Percentiles rank a stretch among this genome's conserved stretches.
phyloP scores from a whole-genome alignment of 2,113 vertebrate species.

The Rhinichthys klamathensis region DNA sequence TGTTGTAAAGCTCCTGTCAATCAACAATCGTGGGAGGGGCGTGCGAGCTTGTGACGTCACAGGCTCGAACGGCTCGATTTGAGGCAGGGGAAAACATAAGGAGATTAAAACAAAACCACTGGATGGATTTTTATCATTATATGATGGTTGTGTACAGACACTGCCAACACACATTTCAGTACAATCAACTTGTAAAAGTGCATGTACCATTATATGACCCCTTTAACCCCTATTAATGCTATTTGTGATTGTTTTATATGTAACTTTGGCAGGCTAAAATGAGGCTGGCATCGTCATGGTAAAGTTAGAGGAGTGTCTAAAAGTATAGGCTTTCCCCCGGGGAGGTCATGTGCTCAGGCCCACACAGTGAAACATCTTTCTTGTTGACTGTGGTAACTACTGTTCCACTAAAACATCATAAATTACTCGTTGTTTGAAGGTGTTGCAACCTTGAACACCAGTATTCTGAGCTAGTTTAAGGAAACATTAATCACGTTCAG shows the following conservation, averaged over 20 bases:
- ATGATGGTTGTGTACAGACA: too few species aligned
- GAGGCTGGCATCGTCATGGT: constrained; percentile 14
- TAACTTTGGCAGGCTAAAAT: neutral
- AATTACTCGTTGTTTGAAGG: constrained; percentile 20
- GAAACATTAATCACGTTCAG: constrained; percentile 23
- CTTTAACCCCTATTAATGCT: neutral
- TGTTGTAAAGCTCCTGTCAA: too few species aligned
- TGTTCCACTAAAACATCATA: constrained; percentile 32
- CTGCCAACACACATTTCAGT: too few species aligned
- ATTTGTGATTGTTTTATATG: neutral
- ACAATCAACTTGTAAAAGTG: too few species aligned
- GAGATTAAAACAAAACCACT: too few species aligned
- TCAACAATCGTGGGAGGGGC: too few species aligned
- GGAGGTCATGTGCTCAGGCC: constrained; percentile 15
- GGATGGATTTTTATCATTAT: too few species aligned
- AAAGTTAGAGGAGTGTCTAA: constrained; percentile 31
- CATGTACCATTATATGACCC: too few species aligned
- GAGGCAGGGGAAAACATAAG: too few species aligned
- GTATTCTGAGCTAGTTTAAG: constrained; percentile 16
- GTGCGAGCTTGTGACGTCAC: too few species aligned
- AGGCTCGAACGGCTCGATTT: too few species aligned
- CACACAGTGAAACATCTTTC: constrained; percentile 30
- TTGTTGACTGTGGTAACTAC: constrained; percentile 18
- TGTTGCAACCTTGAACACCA: constrained; percentile 12
- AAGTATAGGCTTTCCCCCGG: constrained; percentile 18